A percentile compares a stretch with the other conserved stretches of the same genome.
phyloP scores from a whole-genome alignment of 2,888 invertebrate species.

The Apamea sordens region DNA sequence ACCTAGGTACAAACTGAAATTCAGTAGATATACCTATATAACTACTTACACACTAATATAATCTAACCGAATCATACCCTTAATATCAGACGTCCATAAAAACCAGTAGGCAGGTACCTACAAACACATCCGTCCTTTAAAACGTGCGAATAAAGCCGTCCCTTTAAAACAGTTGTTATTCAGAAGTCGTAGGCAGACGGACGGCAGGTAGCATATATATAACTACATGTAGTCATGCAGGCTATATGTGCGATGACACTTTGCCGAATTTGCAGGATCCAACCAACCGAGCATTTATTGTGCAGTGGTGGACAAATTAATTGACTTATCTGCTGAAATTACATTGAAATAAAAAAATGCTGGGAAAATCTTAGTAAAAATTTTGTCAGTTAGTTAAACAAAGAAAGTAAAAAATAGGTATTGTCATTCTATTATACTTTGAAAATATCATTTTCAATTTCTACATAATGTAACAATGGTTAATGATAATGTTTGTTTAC shows the following conservation, averaged over 20 bases:
- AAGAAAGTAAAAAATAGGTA: too few species aligned
- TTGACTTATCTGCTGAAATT: not conserved
- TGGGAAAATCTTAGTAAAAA: not conserved
- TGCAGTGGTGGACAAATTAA: conserved; percentile 52
- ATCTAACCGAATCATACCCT: conserved; percentile 17
- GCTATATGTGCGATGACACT: conserved; percentile 55
- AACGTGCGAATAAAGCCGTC: conserved; percentile 65
- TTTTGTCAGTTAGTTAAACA: not conserved
- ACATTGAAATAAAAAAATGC: not conserved
- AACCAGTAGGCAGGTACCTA: conserved; percentile 20
- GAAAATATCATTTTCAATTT: not conserved
- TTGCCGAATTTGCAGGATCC: conserved; percentile 62
- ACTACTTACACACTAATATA: not conserved
- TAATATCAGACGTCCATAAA: conserved; percentile 29
- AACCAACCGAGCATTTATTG: conserved; percentile 41
- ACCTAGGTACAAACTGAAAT: not conserved
- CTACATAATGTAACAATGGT: not conserved
- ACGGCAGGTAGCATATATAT: conserved; percentile 73
- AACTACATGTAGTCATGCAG: conserved; percentile 37
- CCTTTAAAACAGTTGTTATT: conserved; percentile 74
- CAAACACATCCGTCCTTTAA: conserved; percentile 58
- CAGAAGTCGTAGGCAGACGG: conserved; percentile 69
- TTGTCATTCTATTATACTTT: not conserved
- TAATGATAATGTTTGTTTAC: not conserved
- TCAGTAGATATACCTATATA: too few species aligned